phyloP scores from a whole-genome alignment of 2,797 vertebrate genomes.

The Phataginus tricuspis region DNA sequence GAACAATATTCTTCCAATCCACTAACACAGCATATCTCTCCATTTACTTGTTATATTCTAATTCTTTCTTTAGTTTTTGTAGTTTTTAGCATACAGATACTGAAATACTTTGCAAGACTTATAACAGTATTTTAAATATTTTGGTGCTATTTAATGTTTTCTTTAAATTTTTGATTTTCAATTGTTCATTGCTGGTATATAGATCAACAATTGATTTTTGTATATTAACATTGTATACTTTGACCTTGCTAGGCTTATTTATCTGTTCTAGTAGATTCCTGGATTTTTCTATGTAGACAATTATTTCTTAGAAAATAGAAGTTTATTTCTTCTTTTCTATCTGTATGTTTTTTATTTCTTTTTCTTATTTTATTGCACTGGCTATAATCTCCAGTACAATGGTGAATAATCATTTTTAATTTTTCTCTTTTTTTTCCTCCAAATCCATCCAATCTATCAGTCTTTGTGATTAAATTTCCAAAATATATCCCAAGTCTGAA shows the following conservation, averaged over 20 bases:
- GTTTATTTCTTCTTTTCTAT: background rate
- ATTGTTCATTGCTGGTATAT: background rate
- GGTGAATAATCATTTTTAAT: background rate
- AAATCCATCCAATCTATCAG: background rate
- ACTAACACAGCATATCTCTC: background rate
- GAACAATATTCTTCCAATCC: background rate
- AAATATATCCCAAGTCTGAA: background rate
- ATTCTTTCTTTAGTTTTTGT: conserved; percentile 6
- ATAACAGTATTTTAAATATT: background rate
- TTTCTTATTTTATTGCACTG: conserved; percentile 46
- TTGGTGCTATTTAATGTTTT: background rate
- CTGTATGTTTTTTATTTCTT: background rate
- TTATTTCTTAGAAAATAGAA: background rate
- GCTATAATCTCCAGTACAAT: background rate
- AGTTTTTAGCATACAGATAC: background rate
- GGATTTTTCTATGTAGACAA: background rate
- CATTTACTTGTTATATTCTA: background rate
- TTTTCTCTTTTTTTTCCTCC: background rate
- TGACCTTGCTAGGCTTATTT: background rate
- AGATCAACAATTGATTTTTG: background rate
- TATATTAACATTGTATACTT: background rate
- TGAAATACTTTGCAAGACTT: background rate
- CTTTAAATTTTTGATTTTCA: conserved; percentile 22
- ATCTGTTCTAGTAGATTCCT: background rate
- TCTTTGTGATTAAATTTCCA: background rate